These are phyloP conservation scores for Pseudocheirus occidentalis DNA, from an alignment of 2,797 vertebrate genomes.

Conservation along the genomic window DNA sequence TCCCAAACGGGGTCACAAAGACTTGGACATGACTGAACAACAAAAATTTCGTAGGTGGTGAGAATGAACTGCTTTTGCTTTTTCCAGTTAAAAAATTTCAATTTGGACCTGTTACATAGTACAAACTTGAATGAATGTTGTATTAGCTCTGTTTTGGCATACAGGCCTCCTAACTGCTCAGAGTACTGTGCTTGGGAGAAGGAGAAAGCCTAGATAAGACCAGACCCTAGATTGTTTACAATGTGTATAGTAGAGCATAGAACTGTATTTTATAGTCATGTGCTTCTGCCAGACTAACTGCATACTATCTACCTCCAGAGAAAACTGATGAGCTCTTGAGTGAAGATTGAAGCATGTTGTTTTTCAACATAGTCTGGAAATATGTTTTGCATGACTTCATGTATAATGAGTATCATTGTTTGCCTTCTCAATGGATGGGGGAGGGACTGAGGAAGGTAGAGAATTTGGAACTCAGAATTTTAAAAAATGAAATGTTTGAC, in stretches of 20 bases:
- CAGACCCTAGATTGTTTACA: neutral
- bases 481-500: neutral
- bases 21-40: neutral
- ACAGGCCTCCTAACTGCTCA: neutral
- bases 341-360: neutral
- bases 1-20: neutral
- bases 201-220: neutral
- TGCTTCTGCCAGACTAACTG: neutral
- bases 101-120: neutral
- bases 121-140: neutral
- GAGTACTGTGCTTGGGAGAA: neutral
- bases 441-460: neutral
- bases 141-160: neutral
- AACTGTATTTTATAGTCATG: neutral
- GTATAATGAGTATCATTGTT: neutral
- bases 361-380: neutral
- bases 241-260: neutral
- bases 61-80: neutral
- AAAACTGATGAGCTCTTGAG: neutral
- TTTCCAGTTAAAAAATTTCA: neutral
- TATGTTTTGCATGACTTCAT: neutral
- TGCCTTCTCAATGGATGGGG: neutral
- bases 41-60: neutral
- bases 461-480: neutral
- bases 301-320: neutral